These are phyloP conservation scores for Dascyllus trimaculatus DNA, from an alignment of 2,113 vertebrate genomes.

Conservation along the genomic window DNA sequence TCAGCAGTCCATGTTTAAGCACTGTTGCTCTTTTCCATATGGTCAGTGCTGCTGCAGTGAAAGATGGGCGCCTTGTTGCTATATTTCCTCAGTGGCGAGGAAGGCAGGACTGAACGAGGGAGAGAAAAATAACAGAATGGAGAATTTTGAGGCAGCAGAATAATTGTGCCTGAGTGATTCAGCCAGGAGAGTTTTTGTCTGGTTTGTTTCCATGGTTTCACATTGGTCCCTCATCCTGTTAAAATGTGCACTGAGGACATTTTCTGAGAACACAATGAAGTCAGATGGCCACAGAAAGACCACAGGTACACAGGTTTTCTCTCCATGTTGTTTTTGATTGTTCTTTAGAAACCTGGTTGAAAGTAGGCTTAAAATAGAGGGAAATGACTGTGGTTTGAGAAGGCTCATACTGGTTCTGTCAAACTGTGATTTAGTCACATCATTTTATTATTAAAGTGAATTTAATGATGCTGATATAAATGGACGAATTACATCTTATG, in stretches of 20 bases:
- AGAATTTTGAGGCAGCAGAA: constrained; percentile 38
- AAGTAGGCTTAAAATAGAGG: background rate
- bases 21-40: background rate
- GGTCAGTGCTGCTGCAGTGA: background rate
- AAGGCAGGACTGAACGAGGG: constrained; percentile 8
- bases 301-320: constrained; percentile 20
- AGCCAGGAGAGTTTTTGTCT: constrained; percentile 55
- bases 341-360: background rate
- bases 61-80: background rate
- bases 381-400: background rate
- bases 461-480: too few species aligned
- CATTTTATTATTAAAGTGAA: too few species aligned
- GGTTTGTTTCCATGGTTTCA: constrained; percentile 78
- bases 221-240: constrained; percentile 51
- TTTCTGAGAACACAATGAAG: constrained; percentile 54
- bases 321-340: constrained; percentile 1
- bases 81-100: constrained; percentile 2
- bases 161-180: constrained; percentile 67
- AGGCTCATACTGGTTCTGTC: background rate
- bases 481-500: too few species aligned
- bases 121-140: constrained; percentile 43
- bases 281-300: constrained; percentile 20
- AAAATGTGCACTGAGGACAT: constrained; percentile 56
- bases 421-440: too few species aligned
- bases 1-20: too few species aligned